phyloP scores from a whole-genome alignment of 2,888 invertebrate genomes.

The Chelonus formosanus region DNA sequence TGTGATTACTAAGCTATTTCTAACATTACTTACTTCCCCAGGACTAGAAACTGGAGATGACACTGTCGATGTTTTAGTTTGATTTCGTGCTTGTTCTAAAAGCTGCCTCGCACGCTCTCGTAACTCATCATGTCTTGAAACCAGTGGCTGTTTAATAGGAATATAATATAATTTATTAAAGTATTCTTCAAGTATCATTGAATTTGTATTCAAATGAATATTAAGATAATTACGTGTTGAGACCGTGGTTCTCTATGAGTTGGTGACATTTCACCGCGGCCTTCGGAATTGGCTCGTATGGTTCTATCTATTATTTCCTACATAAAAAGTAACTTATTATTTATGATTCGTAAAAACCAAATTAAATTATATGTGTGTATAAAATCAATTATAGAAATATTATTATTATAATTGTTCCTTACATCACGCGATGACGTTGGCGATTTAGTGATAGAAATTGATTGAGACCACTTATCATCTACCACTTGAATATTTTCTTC shows the following conservation, averaged over 20 bases:
- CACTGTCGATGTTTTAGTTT: slow-evolving; percentile 63
- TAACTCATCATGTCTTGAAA: slow-evolving; percentile 84
- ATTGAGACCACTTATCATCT: slow-evolving; percentile 60
- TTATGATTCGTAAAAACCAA: background rate
- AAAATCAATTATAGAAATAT: no score
- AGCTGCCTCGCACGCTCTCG: slow-evolving; percentile 85
- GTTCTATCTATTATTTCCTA: slow-evolving; percentile 57
- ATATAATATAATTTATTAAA: slow-evolving; percentile 35
- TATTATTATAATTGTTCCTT: slow-evolving; percentile 46
- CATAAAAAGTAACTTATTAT: slow-evolving; percentile 22
- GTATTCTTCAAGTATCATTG: slow-evolving; percentile 22
- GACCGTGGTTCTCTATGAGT: slow-evolving; percentile 56
- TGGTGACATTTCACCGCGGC: slow-evolving; percentile 56
- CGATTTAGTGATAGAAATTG: slow-evolving; percentile 58
- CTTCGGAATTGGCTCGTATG: slow-evolving; percentile 58
- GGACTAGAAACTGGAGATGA: slow-evolving; percentile 68
- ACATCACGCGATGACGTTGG: slow-evolving; percentile 62
- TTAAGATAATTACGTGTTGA: slow-evolving; percentile 55
- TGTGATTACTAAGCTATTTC: no score
- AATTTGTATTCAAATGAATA: slow-evolving; percentile 10
- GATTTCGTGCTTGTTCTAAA: slow-evolving; percentile 78
- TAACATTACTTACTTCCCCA: slow-evolving; percentile 63
- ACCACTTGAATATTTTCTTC: slow-evolving; percentile 61
- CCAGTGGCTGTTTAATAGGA: slow-evolving; percentile 71
- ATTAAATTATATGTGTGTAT: background rate